phyloP scores from a whole-genome alignment of 1,140 invertebrate genomes.

The Sesamia nonagrioides region DNA sequence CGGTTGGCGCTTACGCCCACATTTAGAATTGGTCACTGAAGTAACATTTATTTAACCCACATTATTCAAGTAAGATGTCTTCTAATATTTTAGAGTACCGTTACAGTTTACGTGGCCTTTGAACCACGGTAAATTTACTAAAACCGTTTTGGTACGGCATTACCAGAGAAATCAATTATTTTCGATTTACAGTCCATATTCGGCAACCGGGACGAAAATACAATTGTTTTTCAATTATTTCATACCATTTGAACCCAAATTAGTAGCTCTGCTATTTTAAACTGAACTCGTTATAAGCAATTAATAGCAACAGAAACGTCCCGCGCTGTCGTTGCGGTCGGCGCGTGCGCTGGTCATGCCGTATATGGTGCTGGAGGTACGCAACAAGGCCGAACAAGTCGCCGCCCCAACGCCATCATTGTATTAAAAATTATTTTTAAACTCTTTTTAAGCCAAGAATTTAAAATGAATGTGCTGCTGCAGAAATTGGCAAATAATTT shows the following conservation, averaged over 20 bases:
- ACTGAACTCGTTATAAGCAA: conserved; percentile 31
- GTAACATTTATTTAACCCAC: conserved; percentile 22
- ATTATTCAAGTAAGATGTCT: neutral
- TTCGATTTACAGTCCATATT: neutral
- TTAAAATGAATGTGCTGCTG: too few species aligned
- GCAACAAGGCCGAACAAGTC: conserved; percentile 56
- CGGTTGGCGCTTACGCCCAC: conserved; percentile 44
- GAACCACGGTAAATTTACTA: neutral
- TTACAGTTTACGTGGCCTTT: neutral
- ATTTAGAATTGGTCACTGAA: conserved; percentile 16
- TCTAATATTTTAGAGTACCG: neutral
- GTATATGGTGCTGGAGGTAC: conserved; percentile 49
- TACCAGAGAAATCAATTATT: neutral
- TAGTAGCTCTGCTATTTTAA: neutral
- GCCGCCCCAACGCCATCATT: conserved; percentile 46
- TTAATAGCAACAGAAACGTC: conserved; percentile 24
- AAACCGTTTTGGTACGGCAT: neutral
- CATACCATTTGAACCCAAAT: too few species aligned
- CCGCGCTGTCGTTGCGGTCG: conserved; percentile 27
- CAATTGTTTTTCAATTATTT: neutral
- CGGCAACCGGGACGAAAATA: neutral
- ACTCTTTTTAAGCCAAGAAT: too few species aligned
- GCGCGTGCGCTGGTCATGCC: conserved; percentile 50
- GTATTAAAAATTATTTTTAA: conserved; percentile 43
- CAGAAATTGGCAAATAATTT: too few species aligned